Evolutionary conservation across 2,113 vertebrate genomes (phyloP), one percentile per base, ranked within the genome.

Genomic region (Jacana jacana): DNA sequence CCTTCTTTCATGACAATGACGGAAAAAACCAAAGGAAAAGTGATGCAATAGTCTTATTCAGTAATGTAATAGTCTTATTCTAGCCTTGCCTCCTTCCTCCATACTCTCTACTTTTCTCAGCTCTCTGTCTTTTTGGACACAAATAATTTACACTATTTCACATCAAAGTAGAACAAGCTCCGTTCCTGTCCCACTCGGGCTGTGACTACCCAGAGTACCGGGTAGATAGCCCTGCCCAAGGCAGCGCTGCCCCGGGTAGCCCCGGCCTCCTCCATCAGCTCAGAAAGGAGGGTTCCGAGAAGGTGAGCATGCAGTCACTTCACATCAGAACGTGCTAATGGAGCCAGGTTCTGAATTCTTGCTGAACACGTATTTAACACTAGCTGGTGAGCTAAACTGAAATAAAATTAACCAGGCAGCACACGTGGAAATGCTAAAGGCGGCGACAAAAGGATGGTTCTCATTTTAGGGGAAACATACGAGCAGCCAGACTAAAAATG

Each of bases 211-310:
- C 73, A 27, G 20, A 87, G 10, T 7, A 69, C 76, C 11, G 42
- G 48, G 11, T 40, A 23, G 28, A 19, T 23, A 57, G 11, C 7
- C 46, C n/a, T 4, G 42, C 76, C 9, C 9, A 69, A 39, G 33
- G 46, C 4, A 64, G 44, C 3, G 28, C 9, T 57, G 9, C 65
- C 49, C 30, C 13, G 31, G 40, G 2, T 19, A 63, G 37, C 9
- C 13, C 30, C 60, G 46, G 28, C 16, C 18, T 24, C 55, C 5
- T 11, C 0, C 2, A 23, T 27, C 30, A 35, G 2, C 46, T 63
- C 55, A 33, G 33, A 40, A 61, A 4, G 5, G 25, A 5, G 37
- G 30, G 44, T 65, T 83, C 60, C 9, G 23, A 75, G 40, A 15
- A 57, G 31, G 9, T 31, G 24, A 87, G 44, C 17, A 44, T 17